Percentiles rank a stretch among this genome's conserved stretches.
These are phyloP conservation scores for Acinonyx jubatus DNA, from an alignment of 2,113 vertebrate genomes.

Conservation along the genomic window DNA sequence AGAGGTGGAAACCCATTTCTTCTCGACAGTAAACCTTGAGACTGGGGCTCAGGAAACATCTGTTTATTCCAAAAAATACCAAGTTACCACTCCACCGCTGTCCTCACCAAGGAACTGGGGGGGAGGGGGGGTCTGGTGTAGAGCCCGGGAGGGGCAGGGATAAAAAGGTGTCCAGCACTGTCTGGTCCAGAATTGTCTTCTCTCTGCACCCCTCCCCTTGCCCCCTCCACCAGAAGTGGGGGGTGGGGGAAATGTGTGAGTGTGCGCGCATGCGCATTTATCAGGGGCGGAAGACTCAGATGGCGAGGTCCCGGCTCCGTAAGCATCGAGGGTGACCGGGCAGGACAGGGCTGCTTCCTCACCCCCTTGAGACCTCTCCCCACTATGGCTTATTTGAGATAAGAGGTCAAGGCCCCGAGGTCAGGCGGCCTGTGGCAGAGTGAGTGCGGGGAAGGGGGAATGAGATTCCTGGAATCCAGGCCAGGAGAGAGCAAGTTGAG, in stretches of 20 bases:
- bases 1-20: background rate
- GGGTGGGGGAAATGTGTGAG: background rate
- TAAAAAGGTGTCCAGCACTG: too few species aligned
- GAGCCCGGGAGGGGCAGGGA: background rate
- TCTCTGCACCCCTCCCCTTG: background rate
- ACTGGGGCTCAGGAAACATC: slow-evolving; percentile 68
- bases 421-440: background rate
- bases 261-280: rapidly evolving
- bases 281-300: background rate
- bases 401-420: slow-evolving; percentile 36
- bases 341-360: background rate
- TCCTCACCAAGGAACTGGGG: background rate
- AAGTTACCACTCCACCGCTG: slow-evolving; percentile 43
- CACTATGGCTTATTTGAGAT: slow-evolving; percentile 71
- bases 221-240: background rate
- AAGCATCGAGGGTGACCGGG: background rate
- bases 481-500: background rate
- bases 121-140: background rate
- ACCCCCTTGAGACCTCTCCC: background rate
- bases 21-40: background rate
- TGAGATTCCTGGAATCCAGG: background rate
- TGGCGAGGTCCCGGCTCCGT: background rate
- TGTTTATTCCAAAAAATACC: slow-evolving; percentile 80
- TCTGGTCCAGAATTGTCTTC: background rate
- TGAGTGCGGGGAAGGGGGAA: background rate